phyloP scores from a whole-genome alignment of 2,888 invertebrate genomes.

The Lissocephala sabroskyi region DNA sequence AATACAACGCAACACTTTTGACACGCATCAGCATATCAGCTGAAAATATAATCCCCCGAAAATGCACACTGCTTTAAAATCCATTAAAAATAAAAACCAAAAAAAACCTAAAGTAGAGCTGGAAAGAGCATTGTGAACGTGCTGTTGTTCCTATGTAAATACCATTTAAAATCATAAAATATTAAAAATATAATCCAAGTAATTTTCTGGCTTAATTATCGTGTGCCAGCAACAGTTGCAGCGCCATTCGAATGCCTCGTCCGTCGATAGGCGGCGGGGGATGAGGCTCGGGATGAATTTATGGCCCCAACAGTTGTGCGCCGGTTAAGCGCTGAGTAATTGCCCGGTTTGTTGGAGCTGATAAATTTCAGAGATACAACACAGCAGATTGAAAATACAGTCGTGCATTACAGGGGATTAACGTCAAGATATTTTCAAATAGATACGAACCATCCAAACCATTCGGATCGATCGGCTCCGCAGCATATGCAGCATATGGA shows the following conservation, averaged over 20 bases:
- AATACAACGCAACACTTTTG: too few species aligned
- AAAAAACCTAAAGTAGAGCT: slow-evolving; percentile 11
- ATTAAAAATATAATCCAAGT: slow-evolving; percentile 9
- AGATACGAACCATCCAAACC: not conserved
- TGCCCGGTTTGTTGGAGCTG: not conserved
- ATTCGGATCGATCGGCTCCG: too few species aligned
- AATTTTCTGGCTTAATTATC: slow-evolving; percentile 46
- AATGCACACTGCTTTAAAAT: not conserved
- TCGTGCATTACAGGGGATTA: slow-evolving; percentile 6
- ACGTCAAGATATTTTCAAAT: slow-evolving; percentile 6
- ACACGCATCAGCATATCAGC: too few species aligned
- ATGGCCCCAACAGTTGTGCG: slow-evolving; percentile 31
- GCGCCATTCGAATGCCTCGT: too few species aligned
- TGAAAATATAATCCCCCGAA: too few species aligned
- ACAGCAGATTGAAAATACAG: slow-evolving; percentile 1
- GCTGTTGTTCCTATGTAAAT: slow-evolving; percentile 20
- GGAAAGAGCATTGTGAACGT: not conserved
- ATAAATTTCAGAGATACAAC: not conserved
- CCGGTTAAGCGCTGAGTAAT: too few species aligned
- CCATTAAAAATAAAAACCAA: not conserved
- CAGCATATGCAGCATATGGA: too few species aligned
- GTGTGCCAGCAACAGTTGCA: slow-evolving; percentile 2
- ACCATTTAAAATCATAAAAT: slow-evolving; percentile 35
- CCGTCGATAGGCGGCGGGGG: not conserved
- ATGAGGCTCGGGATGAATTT: slow-evolving; percentile 17